These are phyloP conservation scores for Halcyon badia DNA, from an alignment of 2,797 vertebrate genomes.

Conservation along the genomic window DNA sequence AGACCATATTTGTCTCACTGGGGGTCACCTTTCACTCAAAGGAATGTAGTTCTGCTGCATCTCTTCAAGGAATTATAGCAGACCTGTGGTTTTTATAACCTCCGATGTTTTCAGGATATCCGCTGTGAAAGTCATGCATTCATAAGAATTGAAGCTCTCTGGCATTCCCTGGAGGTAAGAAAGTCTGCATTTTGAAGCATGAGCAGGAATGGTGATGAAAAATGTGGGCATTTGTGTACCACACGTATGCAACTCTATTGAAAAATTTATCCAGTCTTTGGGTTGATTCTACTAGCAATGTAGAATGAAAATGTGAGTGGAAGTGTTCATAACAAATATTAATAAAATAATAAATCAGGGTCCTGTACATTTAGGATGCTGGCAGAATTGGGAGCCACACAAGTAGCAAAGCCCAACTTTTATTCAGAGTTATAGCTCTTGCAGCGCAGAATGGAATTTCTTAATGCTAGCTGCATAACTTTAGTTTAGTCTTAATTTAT, in stretches of 20 bases:
- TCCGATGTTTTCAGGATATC: slow-evolving; percentile 29
- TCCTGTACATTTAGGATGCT: background rate
- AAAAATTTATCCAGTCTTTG: background rate
- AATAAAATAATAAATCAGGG: background rate
- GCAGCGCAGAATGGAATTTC: background rate
- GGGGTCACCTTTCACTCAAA: slow-evolving; percentile 35
- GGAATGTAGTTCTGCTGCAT: background rate
- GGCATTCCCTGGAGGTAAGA: slow-evolving; percentile 14
- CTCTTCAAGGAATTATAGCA: slow-evolving; percentile 27
- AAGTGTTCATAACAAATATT: background rate
- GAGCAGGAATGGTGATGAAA: background rate
- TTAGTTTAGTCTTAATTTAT: background rate
- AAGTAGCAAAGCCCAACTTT: background rate
- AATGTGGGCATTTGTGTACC: background rate
- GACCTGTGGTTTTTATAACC: slow-evolving; percentile 45
- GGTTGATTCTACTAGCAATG: background rate
- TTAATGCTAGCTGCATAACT: background rate
- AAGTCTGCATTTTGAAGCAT: slow-evolving; percentile 43
- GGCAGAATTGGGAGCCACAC: background rate
- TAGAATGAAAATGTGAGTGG: background rate
- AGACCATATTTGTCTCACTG: background rate
- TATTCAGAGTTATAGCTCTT: background rate
- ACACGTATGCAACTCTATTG: background rate
- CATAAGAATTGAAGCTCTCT: background rate
- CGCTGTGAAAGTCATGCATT: slow-evolving; percentile 7